Evolutionary conservation across 2,797 vertebrate species (phyloP), one percentile per base, ranked within the genome.

Genomic region (Arrhamphus sclerolepis): DNA sequence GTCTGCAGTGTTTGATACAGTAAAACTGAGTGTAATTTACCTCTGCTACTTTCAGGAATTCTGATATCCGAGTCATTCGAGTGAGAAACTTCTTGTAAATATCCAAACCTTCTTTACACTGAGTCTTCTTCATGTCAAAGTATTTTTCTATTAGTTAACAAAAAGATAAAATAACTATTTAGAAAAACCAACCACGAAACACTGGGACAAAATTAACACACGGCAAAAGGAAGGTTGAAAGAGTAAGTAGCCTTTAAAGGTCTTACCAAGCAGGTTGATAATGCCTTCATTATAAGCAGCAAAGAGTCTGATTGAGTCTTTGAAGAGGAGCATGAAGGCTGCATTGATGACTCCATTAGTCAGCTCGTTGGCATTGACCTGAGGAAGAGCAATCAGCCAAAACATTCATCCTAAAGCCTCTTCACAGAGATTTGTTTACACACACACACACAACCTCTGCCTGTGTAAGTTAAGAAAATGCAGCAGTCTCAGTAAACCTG

Each of bases 281-380:
- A 99, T 98, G 82, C 98, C 98, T 93, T 99, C 98, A n/a, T 99
- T 99, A 82, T 99, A 99, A 28, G 98, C 98, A 59, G 98, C 98
- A 18, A 99, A 99, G 84, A 99, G 95, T 90, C 98, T 93, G 91
- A 99, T 99, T 84, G 98, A 97, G 90, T 99, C 98, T 96, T 99
- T 99, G 93, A 99, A 99, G 80, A 99, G 96, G 31, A 99, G 96
- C 98, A 99, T 99, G 92, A 99, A 99, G 84, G 97, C 97, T 89
- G 97, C 97, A 81, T 99, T 99, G 92, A 99, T 98, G 84, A 99
- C 97, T 78, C 98, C 98, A 83, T 99, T 99, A 87, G 97, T 98
- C 84, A 99, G 95, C 90, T 99, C 98, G 66, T 99, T 99, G 92
- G 97, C 97, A 93, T 98, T 98, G 89, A 99, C 98, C 98, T 99